phyloP scores from a whole-genome alignment of 2,113 vertebrate genomes.

The Thunnus maccoyii region DNA sequence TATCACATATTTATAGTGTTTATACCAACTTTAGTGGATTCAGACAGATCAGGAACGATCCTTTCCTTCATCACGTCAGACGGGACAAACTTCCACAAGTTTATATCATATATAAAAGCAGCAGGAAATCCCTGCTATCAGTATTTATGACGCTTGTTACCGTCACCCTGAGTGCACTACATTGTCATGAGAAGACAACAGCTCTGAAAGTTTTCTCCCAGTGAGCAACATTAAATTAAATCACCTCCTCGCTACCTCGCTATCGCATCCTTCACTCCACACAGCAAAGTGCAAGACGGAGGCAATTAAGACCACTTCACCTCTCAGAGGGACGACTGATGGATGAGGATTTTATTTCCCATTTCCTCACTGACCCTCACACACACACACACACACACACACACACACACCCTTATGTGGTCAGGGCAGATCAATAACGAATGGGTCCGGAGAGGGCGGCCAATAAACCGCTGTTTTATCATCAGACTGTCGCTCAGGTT shows the following conservation, averaged over 20 bases:
- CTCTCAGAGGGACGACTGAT: slow-evolving; percentile 4
- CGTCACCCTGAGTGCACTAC: neutral
- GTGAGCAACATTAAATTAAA: neutral
- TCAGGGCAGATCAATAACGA: slow-evolving; percentile 1
- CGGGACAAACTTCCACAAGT: too few species aligned
- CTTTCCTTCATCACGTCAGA: neutral
- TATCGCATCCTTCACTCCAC: neutral
- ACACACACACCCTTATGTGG: slow-evolving; percentile 1
- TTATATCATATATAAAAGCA: neutral
- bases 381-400: neutral
- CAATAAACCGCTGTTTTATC: neutral
- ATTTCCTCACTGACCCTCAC: neutral
- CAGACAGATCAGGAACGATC: neutral
- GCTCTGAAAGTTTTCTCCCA: neutral
- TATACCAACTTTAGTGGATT: too few species aligned
- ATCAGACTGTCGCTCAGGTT: slow-evolving; percentile 7
- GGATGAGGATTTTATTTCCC: slow-evolving; percentile 18
- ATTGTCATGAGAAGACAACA: neutral
- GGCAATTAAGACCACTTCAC: slow-evolving; percentile 13
- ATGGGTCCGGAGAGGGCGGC: neutral
- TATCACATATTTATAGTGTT: too few species aligned
- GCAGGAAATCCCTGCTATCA: neutral
- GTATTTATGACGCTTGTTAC: too few species aligned
- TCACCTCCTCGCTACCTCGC: neutral
- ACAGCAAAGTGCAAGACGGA: neutral